phyloP scores from a whole-genome alignment of 2,888 invertebrate genomes.

The Chelonus formosanus region DNA sequence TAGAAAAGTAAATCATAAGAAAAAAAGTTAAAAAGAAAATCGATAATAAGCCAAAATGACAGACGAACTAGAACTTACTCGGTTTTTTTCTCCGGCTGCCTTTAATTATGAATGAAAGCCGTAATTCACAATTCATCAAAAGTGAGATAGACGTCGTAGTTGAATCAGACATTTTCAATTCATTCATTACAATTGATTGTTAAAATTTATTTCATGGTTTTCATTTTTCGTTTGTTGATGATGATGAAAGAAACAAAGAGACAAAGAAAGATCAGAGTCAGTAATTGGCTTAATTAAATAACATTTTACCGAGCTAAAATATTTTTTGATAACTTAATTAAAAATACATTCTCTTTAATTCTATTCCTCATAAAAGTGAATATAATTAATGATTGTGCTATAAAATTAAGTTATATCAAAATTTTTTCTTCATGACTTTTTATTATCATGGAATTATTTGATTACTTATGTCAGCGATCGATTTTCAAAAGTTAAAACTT shows the following conservation, averaged over 20 bases:
- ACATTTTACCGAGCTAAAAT: constrained; percentile 11
- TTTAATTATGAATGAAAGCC: constrained; percentile 57
- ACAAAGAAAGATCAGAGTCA: constrained; percentile 61
- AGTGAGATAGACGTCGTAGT: constrained; percentile 37
- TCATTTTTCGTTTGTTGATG: constrained; percentile 51
- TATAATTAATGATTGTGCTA: too few species aligned
- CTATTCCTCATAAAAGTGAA: neutral
- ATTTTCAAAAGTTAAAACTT: too few species aligned
- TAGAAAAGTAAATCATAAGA: constrained; percentile 23
- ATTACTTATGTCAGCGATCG: too few species aligned
- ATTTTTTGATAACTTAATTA: neutral
- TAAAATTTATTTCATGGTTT: constrained; percentile 47
- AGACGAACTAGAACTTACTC: constrained; percentile 69
- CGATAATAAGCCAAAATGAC: constrained; percentile 41
- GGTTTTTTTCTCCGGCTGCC: constrained; percentile 75
- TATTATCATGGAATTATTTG: too few species aligned
- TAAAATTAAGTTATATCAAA: too few species aligned
- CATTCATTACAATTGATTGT: constrained; percentile 21
- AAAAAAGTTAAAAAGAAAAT: constrained; percentile 46
- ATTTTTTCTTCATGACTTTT: too few species aligned
- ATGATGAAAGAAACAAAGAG: constrained; percentile 51
- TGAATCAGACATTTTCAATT: constrained; percentile 32
- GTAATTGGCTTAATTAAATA: constrained; percentile 60
- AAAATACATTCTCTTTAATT: constrained; percentile 1
- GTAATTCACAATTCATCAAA: constrained; percentile 39